Base-by-base conservation (phyloP, 2,888 invertebrate genomes). In the Monopis laevigella region DNA sequence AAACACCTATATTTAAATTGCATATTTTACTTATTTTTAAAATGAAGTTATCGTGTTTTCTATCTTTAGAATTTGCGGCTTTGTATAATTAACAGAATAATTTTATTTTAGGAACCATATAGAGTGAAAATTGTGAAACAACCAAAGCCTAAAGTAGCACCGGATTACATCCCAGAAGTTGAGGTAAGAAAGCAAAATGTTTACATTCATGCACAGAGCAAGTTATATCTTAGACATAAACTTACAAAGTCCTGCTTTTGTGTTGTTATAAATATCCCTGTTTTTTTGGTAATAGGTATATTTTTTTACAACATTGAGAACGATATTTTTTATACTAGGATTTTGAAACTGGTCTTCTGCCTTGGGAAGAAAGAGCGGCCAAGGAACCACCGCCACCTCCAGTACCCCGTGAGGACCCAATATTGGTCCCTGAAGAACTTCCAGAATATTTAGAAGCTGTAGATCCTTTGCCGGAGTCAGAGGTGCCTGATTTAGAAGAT, bases 81-180 rank as follows among this genome's bases (percentile, higher is more conserved):
- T 24, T 24, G 6, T 24, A 7, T 7, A 7, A 24, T 24, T 24
- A 6, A 24, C 10, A 10, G 6, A 24, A 6, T 24, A 7, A 24
- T 52, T 54, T 49, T 34, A 40, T 67, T 64, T 29, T 68, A 73
- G 73, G 62, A 62, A 43, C 58, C 62, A 0, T 85, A 85, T 48
- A 82, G 77, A 67, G 83, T 84, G 43, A 71, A 75, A 53, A 85
- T 85, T 45, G 72, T 82, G 1, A 85, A 82, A 56, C 84, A 82
- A 45, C 69, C 77, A 0, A 82, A 84, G 42, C 68, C 72, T 4
- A 71, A 72, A 55, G 57, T 75, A 17, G 73, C 77, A 0, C 67
- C 77, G 0, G 70, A 75, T 54, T 68, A 69, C 43, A 67, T 69
- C 30, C 63, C 71, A 3, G 62, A 73, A 70, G 73, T 73, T 67